A percentile compares a stretch with the other conserved stretches of the same genome.
Evolutionary conservation across 2,888 invertebrate genomes (phyloP).

Genomic region (Luffia ferchaultella): DNA sequence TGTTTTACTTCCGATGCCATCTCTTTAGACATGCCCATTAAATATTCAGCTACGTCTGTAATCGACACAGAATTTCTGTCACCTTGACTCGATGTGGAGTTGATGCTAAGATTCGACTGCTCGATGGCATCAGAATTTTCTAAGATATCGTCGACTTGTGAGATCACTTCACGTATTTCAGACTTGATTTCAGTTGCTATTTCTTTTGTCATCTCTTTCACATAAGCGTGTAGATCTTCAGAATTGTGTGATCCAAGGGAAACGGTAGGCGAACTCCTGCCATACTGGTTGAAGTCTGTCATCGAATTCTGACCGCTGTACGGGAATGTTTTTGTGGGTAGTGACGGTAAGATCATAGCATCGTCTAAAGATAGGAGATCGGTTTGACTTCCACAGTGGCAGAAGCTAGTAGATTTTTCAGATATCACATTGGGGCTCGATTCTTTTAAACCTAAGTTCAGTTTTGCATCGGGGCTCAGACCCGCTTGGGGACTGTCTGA

Average conservation of each 20-base stretch:
- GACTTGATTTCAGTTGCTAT: slow-evolving; percentile 83
- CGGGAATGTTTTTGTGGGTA: slow-evolving; percentile 50
- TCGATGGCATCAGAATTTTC: slow-evolving; percentile 73
- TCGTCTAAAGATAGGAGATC: slow-evolving; percentile 73
- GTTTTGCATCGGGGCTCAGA: slow-evolving; percentile 69
- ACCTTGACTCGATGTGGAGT: slow-evolving; percentile 67
- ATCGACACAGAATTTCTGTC: slow-evolving; percentile 76
- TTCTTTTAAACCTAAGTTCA: slow-evolving; percentile 69
- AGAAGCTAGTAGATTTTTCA: slow-evolving; percentile 54
- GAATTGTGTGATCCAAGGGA: slow-evolving; percentile 63
- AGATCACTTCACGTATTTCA: slow-evolving; percentile 82
- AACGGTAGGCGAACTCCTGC: slow-evolving; percentile 61
- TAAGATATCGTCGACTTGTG: slow-evolving; percentile 79
- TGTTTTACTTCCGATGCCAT: slow-evolving; percentile 83
- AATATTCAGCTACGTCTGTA: slow-evolving; percentile 78
- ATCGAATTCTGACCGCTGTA: slow-evolving; percentile 54
- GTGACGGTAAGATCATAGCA: slow-evolving; percentile 44
- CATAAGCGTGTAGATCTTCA: slow-evolving; percentile 77
- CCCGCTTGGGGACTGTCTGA: slow-evolving; percentile 60
- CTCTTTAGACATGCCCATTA: slow-evolving; percentile 79
- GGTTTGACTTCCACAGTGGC: slow-evolving; percentile 78
- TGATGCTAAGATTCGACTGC: slow-evolving; percentile 52
- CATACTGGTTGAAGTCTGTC: slow-evolving; percentile 64
- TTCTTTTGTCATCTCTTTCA: slow-evolving; percentile 80
- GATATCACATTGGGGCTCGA: slow-evolving; percentile 44